phyloP scores from a whole-genome alignment of 2,888 invertebrate genomes.

The Cephus pygmeus region DNA sequence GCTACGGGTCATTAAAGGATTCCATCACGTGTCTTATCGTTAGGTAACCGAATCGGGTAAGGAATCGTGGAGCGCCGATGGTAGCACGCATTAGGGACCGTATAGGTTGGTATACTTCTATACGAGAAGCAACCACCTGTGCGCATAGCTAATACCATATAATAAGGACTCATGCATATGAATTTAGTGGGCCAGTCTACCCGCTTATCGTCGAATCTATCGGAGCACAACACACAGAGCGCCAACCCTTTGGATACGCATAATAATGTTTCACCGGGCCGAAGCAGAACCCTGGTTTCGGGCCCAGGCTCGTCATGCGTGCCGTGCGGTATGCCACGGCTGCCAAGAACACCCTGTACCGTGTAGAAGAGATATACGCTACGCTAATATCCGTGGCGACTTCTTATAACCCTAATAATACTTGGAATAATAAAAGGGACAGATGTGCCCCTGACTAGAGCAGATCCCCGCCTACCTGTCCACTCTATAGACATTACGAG shows the following conservation, averaged over 20 bases:
- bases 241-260: slow-evolving; percentile 50
- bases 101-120: not conserved
- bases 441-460: slow-evolving; percentile 12
- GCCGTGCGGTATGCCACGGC: slow-evolving; percentile 17
- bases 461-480: not conserved
- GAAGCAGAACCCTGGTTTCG: not conserved
- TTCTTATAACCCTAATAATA: slow-evolving; percentile 19
- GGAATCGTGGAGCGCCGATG: not conserved
- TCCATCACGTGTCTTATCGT: not conserved
- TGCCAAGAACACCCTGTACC: not conserved
- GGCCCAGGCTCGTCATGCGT: slow-evolving; percentile 27
- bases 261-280: slow-evolving; percentile 33
- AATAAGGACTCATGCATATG: slow-evolving; percentile 63
- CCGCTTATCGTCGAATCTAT: slow-evolving; percentile 57
- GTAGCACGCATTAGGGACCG: not conserved
- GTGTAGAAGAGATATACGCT: not conserved
- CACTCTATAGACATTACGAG: not conserved
- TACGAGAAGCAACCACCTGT: slow-evolving; percentile 61
- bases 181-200: slow-evolving; percentile 56
- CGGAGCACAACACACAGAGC: slow-evolving; percentile 34
- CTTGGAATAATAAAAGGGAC: slow-evolving; percentile 13
- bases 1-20: not conserved
- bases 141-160: slow-evolving; percentile 64
- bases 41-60: not conserved
- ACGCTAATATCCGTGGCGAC: slow-evolving; percentile 22